Base-by-base conservation (phyloP, 1,140 invertebrate species). In the Lamellibrachia luymesi region DNA sequence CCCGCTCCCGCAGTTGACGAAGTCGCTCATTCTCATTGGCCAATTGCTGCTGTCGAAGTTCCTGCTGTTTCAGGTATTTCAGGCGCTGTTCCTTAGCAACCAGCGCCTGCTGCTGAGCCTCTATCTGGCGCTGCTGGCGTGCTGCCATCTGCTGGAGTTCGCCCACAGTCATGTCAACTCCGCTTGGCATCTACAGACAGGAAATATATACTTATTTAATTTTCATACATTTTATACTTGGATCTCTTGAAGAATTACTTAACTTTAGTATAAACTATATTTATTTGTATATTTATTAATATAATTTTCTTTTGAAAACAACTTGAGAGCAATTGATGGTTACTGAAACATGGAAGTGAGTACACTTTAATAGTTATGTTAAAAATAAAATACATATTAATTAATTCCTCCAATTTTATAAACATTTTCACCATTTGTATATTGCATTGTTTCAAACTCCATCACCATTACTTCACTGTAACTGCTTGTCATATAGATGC, bases 141-240 rank as follows among this genome's bases (percentile, higher is more conserved):
- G 98, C 97, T 95, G 98, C 98, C 98, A 99, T 99, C 96, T 98
- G 98, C 97, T 98, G 98, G 97, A 99, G 97, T 97, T 99, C 98
- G 96, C 97, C 97, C 97, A 98, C 97, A 95, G 98, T 98, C 94
- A 99, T 97, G 97, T 97, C 97, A 95, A 97, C 97, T 95, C 97
- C 97, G 95, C 56, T 80, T 49, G 92, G 56, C 51, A 97, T 91
- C 90, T 91, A 38, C 13, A 80, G 2, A 80, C 7, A 17, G 52
- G 6, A 56, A 56, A 56, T 13, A 56, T 56, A 6, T 56, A 56
- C 52, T 56, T 13, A 56, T 56, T 56, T 13, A 56, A 80, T 80
- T 80, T 80, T 8, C 25, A 6, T 8, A 2, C 17, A 22, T 80
- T 80, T 80, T 17, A 80, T 22, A 80, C 25, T 0, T 80, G 13